Percentiles rank a stretch among this genome's conserved stretches.
Evolutionary conservation across 2,113 vertebrate genomes (phyloP).

Genomic region (Gallinago paraguaiae): DNA sequence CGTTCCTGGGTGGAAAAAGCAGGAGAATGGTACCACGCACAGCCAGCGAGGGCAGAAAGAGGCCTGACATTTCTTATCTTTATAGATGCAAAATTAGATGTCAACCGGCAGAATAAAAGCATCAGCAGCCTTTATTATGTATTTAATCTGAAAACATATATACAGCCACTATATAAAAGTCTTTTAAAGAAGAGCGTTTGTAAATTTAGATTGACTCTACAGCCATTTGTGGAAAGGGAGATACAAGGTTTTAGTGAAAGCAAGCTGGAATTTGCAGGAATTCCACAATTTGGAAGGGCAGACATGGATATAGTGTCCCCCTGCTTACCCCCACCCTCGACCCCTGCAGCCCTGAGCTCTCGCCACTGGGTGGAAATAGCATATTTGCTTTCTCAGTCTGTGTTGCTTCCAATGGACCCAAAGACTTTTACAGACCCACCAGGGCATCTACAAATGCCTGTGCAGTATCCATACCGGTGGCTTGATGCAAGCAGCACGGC

Average conservation of each 20-base stretch:
- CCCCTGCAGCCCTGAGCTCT: not conserved
- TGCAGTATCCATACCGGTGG: not conserved
- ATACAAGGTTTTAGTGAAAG: not conserved
- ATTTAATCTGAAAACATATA: conserved; percentile 21
- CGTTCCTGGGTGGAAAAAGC: not conserved
- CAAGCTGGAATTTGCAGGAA: not conserved
- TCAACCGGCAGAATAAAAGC: conserved; percentile 29
- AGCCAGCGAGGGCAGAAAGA: not conserved
- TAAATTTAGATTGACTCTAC: not conserved
- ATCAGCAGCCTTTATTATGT: conserved; percentile 23
- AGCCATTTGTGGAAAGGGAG: not conserved
- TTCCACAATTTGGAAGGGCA: not conserved
- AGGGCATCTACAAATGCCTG: not conserved
- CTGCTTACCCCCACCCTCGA: not conserved
- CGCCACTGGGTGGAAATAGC: not conserved
- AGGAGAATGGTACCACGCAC: not conserved
- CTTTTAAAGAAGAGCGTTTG: not conserved
- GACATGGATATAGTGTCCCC: not conserved
- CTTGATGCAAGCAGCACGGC: not conserved
- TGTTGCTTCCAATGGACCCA: not conserved
- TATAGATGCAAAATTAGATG: conserved; percentile 42
- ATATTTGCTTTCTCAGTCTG: not conserved
- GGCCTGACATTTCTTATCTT: conserved; percentile 44
- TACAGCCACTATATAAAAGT: not conserved
- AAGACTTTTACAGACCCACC: not conserved